phyloP scores from a whole-genome alignment of 2,113 vertebrate species.

The Pardalotus punctatus region DNA sequence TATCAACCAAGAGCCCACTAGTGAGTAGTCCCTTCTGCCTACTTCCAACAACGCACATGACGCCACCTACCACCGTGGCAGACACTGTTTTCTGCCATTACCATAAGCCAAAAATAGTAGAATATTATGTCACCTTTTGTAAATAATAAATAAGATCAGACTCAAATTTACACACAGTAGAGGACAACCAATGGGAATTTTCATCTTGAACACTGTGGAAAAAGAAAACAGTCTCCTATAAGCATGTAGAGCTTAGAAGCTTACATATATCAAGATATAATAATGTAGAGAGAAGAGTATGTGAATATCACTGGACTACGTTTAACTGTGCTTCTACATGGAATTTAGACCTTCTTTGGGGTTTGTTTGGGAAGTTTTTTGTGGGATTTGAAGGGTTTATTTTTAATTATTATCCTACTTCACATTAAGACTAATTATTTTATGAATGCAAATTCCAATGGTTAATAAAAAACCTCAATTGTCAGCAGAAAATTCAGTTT shows the following conservation, averaged over 20 bases:
- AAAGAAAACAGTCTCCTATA: not conserved
- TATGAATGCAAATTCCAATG: not conserved
- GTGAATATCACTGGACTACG: accelerated
- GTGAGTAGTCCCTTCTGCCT: not conserved
- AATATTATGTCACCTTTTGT: not conserved
- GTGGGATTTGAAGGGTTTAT: not conserved
- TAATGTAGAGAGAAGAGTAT: not conserved
- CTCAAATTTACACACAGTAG: not conserved
- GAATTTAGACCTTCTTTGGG: not conserved
- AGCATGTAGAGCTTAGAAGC: not conserved
- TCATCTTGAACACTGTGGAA: not conserved
- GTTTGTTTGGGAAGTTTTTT: not conserved
- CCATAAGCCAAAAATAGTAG: not conserved
- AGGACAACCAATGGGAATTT: not conserved
- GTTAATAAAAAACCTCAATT: not conserved
- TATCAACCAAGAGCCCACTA: not conserved
- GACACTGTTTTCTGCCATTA: not conserved
- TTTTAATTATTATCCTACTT: not conserved
- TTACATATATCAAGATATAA: not conserved
- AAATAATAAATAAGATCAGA: not conserved
- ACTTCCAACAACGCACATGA: accelerated
- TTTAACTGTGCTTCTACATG: not conserved
- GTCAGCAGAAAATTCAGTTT: not conserved
- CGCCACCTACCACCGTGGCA: not conserved
- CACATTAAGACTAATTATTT: not conserved